phyloP scores from a whole-genome alignment of 2,113 vertebrate genomes.

The Mormoops blainvillei region DNA sequence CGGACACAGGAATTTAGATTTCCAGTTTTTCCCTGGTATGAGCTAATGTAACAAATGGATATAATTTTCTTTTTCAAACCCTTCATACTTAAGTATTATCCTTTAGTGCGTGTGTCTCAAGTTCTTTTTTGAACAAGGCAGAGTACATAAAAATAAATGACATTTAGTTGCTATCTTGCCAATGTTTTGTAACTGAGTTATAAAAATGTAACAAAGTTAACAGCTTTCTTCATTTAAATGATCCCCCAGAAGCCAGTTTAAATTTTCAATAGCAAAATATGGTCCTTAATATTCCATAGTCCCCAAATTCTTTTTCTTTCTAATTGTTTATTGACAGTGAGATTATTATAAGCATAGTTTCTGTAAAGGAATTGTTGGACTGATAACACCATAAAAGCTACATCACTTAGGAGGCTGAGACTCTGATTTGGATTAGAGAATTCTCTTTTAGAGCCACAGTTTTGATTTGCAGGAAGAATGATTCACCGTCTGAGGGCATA shows the following conservation, averaged over 20 bases:
- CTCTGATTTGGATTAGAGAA: conserved; percentile 40
- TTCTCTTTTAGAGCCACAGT: conserved; percentile 8
- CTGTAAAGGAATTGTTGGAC: neutral
- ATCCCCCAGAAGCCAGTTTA: neutral
- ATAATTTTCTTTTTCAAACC: neutral
- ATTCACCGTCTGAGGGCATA: neutral
- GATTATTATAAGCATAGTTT: neutral
- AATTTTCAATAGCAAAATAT: neutral
- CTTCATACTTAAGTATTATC: neutral
- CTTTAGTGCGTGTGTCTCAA: neutral
- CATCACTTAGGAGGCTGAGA: neutral
- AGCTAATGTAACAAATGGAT: neutral
- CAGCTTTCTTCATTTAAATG: neutral
- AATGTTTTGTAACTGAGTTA: neutral
- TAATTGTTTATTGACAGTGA: neutral
- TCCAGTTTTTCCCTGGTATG: neutral
- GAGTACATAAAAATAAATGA: neutral
- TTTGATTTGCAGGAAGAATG: conserved; percentile 16
- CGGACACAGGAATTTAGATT: neutral
- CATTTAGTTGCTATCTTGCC: neutral
- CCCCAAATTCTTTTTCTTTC: neutral
- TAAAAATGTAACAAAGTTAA: neutral
- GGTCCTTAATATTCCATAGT: neutral
- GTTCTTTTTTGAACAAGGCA: neutral
- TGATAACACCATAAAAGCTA: neutral